phyloP scores from a whole-genome alignment of 2,797 vertebrate species.

The Chloroceryle amazona region DNA sequence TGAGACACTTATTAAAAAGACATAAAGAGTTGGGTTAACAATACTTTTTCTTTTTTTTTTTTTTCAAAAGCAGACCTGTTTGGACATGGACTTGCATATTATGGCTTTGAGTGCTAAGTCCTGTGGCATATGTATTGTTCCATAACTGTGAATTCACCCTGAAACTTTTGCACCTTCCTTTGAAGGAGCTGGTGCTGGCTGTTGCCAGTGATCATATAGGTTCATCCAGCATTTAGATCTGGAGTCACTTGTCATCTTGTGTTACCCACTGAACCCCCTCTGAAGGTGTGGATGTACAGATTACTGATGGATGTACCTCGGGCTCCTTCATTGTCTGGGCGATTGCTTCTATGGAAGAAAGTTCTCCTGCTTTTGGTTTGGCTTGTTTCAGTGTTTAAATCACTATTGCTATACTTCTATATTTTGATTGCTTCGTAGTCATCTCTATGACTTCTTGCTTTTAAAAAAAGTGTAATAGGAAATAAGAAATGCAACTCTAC shows the following conservation, averaged over 20 bases:
- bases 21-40: neutral
- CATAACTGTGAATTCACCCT: neutral
- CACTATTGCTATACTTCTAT: neutral
- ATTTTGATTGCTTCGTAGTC: neutral
- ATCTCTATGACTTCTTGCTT: neutral
- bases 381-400: slow-evolving; percentile 9
- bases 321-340: neutral
- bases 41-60: neutral
- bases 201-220: fast-evolving
- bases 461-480: slow-evolving; percentile 1
- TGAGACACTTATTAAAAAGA: fast-evolving
- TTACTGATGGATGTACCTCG: neutral
- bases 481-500: neutral
- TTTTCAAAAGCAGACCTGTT: neutral
- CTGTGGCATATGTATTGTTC: neutral
- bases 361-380: neutral
- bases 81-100: neutral
- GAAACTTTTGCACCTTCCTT: neutral
- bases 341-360: neutral
- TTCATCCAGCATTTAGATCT: neutral
- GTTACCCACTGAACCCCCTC: neutral
- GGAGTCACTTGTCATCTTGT: neutral
- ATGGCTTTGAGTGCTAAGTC: neutral
- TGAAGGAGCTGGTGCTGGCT: neutral
- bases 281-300: neutral